Percentiles rank a stretch among this genome's conserved stretches.
phyloP scores from a whole-genome alignment of 2,113 vertebrate genomes.

The Smithornis capensis region DNA sequence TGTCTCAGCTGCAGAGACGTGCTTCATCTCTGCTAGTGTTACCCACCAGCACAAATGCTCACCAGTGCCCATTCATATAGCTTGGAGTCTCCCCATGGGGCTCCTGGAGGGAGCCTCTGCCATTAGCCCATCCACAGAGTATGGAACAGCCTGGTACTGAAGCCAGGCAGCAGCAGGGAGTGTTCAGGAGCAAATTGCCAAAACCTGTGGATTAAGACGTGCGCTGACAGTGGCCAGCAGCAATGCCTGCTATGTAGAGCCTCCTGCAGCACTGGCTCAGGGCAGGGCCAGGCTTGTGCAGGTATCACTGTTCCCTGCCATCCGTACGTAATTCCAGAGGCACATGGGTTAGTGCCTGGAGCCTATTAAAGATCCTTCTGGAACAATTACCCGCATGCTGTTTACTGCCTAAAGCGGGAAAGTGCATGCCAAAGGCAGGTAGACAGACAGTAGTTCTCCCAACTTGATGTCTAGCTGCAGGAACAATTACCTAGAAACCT shows the following conservation, averaged over 20 bases:
- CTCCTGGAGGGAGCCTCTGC: not conserved
- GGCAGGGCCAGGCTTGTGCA: constrained; percentile 43
- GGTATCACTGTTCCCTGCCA: not conserved
- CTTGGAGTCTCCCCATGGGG: not conserved
- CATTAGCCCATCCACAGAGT: not conserved
- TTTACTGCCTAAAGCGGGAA: not conserved
- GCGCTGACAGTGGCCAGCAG: constrained; percentile 23
- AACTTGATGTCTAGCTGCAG: not conserved
- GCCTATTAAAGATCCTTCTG: not conserved
- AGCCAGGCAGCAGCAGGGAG: not conserved
- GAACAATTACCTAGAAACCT: not conserved
- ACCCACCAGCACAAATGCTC: not conserved
- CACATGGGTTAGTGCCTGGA: not conserved
- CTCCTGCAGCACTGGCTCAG: not conserved
- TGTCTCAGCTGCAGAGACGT: not conserved
- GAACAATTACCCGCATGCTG: not conserved
- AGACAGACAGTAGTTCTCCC: not conserved
- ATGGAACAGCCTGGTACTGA: not conserved
- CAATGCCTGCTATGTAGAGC: not conserved
- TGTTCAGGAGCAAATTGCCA: constrained; percentile 20
- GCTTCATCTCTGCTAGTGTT: not conserved
- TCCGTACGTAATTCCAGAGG: not conserved
- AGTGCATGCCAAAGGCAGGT: not conserved
- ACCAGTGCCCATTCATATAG: accelerated
- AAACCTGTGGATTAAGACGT: not conserved